Evolutionary conservation across 2,888 invertebrate genomes (phyloP).

Genomic region (Spisula solida): DNA sequence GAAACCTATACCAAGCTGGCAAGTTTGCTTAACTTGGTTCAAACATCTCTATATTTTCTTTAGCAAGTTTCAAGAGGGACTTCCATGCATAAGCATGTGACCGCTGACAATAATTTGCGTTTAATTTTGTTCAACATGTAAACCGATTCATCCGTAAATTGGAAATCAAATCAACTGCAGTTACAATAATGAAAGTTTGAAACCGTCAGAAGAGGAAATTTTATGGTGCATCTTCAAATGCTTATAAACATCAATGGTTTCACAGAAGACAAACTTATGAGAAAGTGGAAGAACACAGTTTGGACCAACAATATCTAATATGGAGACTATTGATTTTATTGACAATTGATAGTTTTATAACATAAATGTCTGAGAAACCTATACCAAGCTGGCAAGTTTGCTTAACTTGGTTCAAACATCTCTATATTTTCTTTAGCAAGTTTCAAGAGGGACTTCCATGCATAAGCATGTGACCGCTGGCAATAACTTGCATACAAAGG

Average conservation of each 20-base stretch:
- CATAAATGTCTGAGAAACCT: conserved; percentile 1
- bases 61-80: conserved; percentile 60
- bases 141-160: too few relatives aligned
- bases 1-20: conserved; percentile 6
- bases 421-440: conserved; percentile 58
- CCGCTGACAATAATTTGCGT: conserved; percentile 50
- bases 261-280: too few relatives aligned
- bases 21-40: conserved; percentile 31
- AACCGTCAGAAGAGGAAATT: too few relatives aligned
- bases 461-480: conserved; percentile 44
- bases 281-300: too few relatives aligned
- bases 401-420: conserved; percentile 48
- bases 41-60: conserved; percentile 50
- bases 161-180: too few relatives aligned
- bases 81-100: conserved; percentile 35
- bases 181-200: too few relatives aligned
- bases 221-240: too few relatives aligned
- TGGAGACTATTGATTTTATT: too few relatives aligned
- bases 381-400: background rate
- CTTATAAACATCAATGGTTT: too few relatives aligned
- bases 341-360: too few relatives aligned
- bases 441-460: conserved; percentile 48
- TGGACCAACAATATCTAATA: too few relatives aligned
- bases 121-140: too few relatives aligned
- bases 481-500: conserved; percentile 35